Percentiles rank a stretch among this genome's conserved stretches.
These are phyloP conservation scores for Pseudococcus jackbeardsleyi DNA, from an alignment of 2,888 invertebrate species.

Conservation along the genomic window DNA sequence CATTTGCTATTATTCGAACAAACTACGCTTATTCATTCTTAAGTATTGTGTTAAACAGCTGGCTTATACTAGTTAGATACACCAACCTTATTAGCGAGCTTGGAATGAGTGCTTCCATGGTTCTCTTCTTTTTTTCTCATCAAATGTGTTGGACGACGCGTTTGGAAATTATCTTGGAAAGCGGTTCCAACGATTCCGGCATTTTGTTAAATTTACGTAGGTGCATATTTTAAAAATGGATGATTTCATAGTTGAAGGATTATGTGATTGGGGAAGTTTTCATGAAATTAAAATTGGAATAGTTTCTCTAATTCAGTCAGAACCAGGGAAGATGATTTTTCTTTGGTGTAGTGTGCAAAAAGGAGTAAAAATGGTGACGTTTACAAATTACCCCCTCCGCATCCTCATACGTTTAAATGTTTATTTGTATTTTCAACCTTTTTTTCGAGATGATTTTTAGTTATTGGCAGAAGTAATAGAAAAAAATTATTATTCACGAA, in stretches of 20 bases:
- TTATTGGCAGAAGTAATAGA: too few species aligned
- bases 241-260: background rate
- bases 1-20: constrained; percentile 57
- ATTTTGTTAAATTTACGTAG: background rate
- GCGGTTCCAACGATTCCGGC: background rate
- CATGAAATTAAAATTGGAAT: background rate
- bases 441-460: too few species aligned
- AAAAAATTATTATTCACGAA: too few species aligned
- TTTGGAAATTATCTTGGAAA: constrained; percentile 7
- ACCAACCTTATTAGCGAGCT: constrained; percentile 48
- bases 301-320: background rate
- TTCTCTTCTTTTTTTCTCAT: background rate
- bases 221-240: background rate
- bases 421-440: too few species aligned
- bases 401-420: too few species aligned
- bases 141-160: background rate
- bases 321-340: too few species aligned
- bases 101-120: constrained; percentile 43
- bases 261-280: background rate
- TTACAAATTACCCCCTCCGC: too few species aligned
- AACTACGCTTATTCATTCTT: constrained; percentile 54
- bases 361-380: too few species aligned
- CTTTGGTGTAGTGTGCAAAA: too few species aligned
- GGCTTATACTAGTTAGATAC: constrained; percentile 38
- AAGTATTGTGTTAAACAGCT: constrained; percentile 46